Evolutionary conservation across 2,797 vertebrate species (phyloP).

Genomic region (Arctocebus calabarensis): DNA sequence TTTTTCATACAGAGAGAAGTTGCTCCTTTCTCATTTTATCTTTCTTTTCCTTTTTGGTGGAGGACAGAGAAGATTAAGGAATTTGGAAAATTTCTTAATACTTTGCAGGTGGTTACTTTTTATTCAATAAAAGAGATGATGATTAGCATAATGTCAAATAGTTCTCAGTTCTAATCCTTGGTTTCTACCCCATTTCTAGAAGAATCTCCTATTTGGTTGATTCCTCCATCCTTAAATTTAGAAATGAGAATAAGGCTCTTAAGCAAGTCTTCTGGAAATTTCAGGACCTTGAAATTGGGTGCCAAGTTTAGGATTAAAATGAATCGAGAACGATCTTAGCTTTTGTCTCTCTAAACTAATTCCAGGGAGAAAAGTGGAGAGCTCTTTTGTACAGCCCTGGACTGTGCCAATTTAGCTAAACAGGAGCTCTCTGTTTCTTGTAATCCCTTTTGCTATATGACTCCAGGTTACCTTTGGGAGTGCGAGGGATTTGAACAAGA

Average conservation of each 20-base stretch:
- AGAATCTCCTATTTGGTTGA: constrained; percentile 20
- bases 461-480: neutral
- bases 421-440: neutral
- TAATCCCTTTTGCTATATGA: neutral
- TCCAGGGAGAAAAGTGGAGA: neutral
- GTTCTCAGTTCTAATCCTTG: neutral
- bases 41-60: neutral
- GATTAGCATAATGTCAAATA: neutral
- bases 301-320: neutral
- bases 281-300: neutral
- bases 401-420: neutral
- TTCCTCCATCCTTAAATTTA: neutral
- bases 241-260: neutral
- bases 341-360: neutral
- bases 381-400: neutral
- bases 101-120: neutral
- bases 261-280: neutral
- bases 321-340: constrained; percentile 6
- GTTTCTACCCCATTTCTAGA: constrained; percentile 4
- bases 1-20: constrained; percentile 16
- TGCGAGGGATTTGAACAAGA: neutral
- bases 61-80: neutral
- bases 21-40: neutral
- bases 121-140: neutral
- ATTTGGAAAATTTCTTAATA: constrained; percentile 44